Base-by-base conservation (phyloP, 2,113 vertebrate species). In the Tapirus terrestris region DNA sequence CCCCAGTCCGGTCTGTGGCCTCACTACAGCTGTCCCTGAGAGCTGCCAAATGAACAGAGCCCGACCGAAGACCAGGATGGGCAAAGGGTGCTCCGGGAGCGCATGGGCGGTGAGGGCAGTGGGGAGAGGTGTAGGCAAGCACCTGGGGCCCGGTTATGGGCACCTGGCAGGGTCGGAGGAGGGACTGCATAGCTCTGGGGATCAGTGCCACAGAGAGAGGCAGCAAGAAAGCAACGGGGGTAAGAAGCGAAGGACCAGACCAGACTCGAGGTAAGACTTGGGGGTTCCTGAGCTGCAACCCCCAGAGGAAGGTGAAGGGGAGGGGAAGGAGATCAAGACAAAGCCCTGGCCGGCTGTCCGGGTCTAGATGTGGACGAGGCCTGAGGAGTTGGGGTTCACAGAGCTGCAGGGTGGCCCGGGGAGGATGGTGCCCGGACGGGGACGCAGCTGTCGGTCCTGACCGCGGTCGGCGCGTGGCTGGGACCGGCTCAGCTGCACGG, bases 201-300 rank as follows among this genome's bases (percentile, higher is more conserved):
- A 6, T 39, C 27, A 27, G 51, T 21, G 68, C 6, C 20, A 5
- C 39, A n/a, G 36, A 33, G 31, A 73, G 25, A 73, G 16, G 48
- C 73, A 33, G 20, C 20, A 48, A 79, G 53, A 60, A 36, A 48
- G 61, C 53, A 61, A 60, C 4, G 14, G 8, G 13, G 3, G 36
- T 43, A 58, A 63, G 63, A 67, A 84, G 12, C 3, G 17, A n/a
- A 21, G 25, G 4, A 48, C 29, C 23, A 76, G 29, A 45, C 7
- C 18, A 33, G 53, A 36, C 12, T 76, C 3, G 0, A 13, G 7
- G 27, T 5, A 73, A 39, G 33, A 33, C 6, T 18, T 0, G 12
- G 65, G 39, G 27, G 11, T 48, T 75, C 10, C 45, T 4, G 27
- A 45, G 91, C 0, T 48, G 70, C 83, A 72, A 12, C 8, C 48